phyloP scores from a whole-genome alignment of 2,888 invertebrate species.

The Polymixis lichenea region DNA sequence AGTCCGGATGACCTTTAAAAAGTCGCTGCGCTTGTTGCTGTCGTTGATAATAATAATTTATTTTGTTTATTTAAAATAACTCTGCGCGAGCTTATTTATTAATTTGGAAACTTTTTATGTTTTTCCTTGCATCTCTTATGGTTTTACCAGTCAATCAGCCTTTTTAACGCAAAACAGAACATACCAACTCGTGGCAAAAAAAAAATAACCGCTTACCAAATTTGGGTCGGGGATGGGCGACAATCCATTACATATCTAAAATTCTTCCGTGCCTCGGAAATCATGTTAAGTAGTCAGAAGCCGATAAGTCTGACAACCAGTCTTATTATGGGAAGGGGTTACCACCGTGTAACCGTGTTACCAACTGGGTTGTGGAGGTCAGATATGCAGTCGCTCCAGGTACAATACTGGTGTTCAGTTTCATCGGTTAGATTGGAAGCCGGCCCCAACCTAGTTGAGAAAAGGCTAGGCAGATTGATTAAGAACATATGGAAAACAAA shows the following conservation, averaged over 20 bases:
- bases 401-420: too few relatives aligned
- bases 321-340: too few relatives aligned
- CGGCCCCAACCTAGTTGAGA: background rate
- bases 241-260: background rate
- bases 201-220: background rate
- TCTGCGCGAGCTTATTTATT: background rate
- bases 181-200: background rate
- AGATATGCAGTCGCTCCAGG: too few relatives aligned
- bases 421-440: background rate
- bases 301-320: background rate
- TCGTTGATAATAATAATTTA: background rate
- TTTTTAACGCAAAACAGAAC: background rate
- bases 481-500: background rate
- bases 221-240: background rate
- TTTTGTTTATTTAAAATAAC: background rate
- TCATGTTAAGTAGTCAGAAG: background rate
- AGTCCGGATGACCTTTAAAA: conserved; percentile 33
- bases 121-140: background rate
- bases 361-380: too few relatives aligned
- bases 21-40: conserved; percentile 1
- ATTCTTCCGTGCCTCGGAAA: background rate
- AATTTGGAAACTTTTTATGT: background rate
- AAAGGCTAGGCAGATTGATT: background rate
- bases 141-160: background rate
- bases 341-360: too few relatives aligned